These are phyloP conservation scores for Xestia sexstrigata DNA, from an alignment of 2,888 invertebrate species.

Conservation along the genomic window DNA sequence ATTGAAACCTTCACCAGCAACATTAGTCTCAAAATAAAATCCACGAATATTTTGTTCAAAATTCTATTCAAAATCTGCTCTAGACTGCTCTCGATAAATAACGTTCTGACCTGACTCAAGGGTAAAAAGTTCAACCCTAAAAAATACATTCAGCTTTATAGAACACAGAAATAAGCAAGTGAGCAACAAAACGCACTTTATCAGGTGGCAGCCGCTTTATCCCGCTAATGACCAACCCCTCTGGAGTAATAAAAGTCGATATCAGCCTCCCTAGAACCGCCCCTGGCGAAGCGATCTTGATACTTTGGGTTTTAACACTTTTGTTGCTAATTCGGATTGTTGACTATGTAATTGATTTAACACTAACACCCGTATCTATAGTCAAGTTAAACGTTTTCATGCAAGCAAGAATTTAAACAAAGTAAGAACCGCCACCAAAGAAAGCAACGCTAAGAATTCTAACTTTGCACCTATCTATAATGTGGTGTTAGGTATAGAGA, in stretches of 20 bases:
- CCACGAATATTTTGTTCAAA: conserved; percentile 14
- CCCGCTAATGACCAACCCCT: conserved; percentile 90
- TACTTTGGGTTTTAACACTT: conserved; percentile 65
- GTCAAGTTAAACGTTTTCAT: no score
- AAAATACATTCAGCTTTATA: conserved; percentile 69
- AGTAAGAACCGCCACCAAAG: no score
- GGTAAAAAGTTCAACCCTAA: conserved; percentile 68
- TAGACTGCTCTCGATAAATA: conserved; percentile 51
- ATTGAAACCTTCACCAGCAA: not conserved
- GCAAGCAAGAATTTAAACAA: no score
- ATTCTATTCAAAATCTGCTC: conserved; percentile 24
- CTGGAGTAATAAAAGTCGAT: conserved; percentile 90
- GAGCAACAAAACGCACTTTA: conserved; percentile 91
- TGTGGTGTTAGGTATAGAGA: not conserved
- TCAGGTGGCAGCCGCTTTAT: conserved; percentile 90
- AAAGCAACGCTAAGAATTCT: no score
- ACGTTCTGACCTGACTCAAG: conserved; percentile 61
- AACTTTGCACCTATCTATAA: no score
- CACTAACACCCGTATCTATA: no score
- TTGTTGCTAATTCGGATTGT: not conserved
- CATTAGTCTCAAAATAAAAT: conserved; percentile 22
- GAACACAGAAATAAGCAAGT: conserved; percentile 82
- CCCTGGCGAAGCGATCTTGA: conserved; percentile 72
- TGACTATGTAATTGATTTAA: not conserved
- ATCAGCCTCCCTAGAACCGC: conserved; percentile 80